phyloP scores from a whole-genome alignment of 2,113 vertebrate species.

The Tichodroma muraria region DNA sequence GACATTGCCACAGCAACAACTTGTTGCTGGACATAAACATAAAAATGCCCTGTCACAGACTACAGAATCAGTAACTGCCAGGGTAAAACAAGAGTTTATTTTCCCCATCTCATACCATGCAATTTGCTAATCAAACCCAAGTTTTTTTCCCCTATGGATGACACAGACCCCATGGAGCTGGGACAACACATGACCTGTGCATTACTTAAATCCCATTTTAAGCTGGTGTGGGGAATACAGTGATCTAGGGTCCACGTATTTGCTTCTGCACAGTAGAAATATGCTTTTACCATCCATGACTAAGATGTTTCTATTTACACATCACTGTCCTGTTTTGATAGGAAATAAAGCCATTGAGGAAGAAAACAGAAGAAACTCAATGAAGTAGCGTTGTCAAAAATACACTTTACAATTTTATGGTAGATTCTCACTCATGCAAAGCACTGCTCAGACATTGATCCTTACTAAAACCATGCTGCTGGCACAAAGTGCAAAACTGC shows the following conservation, averaged over 20 bases:
- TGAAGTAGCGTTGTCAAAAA: background rate
- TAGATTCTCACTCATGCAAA: background rate
- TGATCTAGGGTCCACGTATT: rapidly evolving
- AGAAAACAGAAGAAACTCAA: background rate
- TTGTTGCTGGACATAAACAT: constrained; percentile 65
- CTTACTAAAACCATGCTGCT: background rate
- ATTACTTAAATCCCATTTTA: background rate
- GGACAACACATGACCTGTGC: rapidly evolving
- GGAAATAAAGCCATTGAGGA: background rate
- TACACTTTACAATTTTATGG: too few relatives aligned
- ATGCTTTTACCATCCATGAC: rapidly evolving
- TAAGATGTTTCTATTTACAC: background rate
- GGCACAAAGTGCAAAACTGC: background rate
- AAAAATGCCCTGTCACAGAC: constrained; percentile 58
- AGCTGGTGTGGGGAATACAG: background rate
- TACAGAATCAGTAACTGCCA: constrained; percentile 46
- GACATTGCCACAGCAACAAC: constrained; percentile 48
- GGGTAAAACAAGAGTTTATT: background rate
- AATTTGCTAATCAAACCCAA: background rate
- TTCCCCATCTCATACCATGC: background rate
- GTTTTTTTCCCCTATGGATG: background rate
- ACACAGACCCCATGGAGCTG: background rate
- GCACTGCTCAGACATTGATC: background rate
- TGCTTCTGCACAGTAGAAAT: background rate
- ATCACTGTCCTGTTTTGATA: background rate